phyloP scores from a whole-genome alignment of 2,888 invertebrate genomes.

The Priocnemis perturbator region DNA sequence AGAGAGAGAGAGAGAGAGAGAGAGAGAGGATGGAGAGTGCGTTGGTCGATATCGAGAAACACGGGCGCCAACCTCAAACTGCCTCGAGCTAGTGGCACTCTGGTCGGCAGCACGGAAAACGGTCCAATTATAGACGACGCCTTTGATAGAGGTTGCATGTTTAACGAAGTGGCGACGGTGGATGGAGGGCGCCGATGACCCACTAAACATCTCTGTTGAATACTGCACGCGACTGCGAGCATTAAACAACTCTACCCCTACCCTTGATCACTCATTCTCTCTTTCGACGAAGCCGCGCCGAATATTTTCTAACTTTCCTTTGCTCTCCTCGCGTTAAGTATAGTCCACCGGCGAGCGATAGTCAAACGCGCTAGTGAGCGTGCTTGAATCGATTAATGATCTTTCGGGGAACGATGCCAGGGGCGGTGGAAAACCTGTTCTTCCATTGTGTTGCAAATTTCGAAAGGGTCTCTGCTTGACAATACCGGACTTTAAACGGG shows the following conservation, averaged over 20 bases:
- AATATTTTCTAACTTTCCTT: too few species aligned
- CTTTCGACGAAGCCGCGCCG: too few species aligned
- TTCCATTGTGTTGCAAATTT: too few species aligned
- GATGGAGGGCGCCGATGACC: constrained; percentile 6
- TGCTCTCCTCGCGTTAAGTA: too few species aligned
- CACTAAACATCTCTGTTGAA: constrained; percentile 38
- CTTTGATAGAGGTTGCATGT: constrained; percentile 51
- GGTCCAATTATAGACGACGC: constrained; percentile 54
- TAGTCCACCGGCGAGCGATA: too few species aligned
- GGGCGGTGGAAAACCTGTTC: too few species aligned
- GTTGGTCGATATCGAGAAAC: constrained; percentile 53
- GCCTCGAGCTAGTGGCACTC: constrained; percentile 39
- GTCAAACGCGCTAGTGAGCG: too few species aligned
- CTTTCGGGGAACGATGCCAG: too few species aligned
- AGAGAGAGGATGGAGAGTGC: constrained; percentile 10
- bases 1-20: constrained; percentile 13
- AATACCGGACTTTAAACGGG: too few species aligned
- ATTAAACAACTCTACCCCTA: neutral
- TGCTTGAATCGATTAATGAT: too few species aligned
- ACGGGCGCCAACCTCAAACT: constrained; percentile 36
- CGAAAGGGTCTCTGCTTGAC: too few species aligned
- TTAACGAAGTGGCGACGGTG: constrained; percentile 38
- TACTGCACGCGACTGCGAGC: constrained; percentile 2
- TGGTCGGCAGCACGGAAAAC: constrained; percentile 48
- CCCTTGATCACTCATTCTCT: too few species aligned